Percentiles rank a stretch among this genome's conserved stretches.
These are phyloP conservation scores for Sylvilagus bachmani DNA, from an alignment of 2,113 vertebrate genomes.

Conservation along the genomic window DNA sequence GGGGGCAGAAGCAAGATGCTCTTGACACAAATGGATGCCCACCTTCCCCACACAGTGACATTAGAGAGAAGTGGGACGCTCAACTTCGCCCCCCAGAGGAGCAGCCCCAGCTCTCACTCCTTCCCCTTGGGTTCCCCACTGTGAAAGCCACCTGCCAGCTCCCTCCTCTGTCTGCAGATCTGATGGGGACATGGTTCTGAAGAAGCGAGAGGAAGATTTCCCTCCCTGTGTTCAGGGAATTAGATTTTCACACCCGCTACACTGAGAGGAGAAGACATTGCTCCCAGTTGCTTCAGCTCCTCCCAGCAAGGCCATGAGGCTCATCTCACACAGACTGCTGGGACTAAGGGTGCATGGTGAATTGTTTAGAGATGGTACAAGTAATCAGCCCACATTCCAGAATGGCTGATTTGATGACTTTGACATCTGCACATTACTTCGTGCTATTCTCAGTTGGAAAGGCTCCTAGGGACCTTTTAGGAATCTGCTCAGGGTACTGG, in stretches of 20 bases:
- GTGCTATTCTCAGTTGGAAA: not conserved
- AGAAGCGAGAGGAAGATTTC: not conserved
- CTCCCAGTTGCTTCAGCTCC: not conserved
- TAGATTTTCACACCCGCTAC: slow-evolving; percentile 1
- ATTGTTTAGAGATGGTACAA: not conserved
- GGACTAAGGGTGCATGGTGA: not conserved
- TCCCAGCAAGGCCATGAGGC: not conserved
- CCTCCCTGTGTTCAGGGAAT: not conserved
- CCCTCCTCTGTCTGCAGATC: not conserved
- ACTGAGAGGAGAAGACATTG: not conserved
- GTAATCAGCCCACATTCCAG: not conserved
- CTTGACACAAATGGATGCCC: slow-evolving; percentile 25
- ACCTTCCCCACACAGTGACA: not conserved
- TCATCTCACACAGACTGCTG: not conserved
- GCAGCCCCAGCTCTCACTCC: not conserved
- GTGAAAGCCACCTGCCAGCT: slow-evolving; percentile 22
- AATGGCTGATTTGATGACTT: not conserved
- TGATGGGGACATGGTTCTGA: not conserved
- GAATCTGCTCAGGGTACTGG: not conserved
- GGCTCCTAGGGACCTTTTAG: not conserved
- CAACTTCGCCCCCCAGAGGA: not conserved
- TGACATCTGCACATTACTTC: not conserved
- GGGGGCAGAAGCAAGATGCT: not conserved
- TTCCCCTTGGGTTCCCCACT: not conserved
- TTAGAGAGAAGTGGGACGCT: not conserved